These are phyloP conservation scores for Notodonta dromedarius DNA, from an alignment of 2,888 invertebrate genomes.

Conservation along the genomic window DNA sequence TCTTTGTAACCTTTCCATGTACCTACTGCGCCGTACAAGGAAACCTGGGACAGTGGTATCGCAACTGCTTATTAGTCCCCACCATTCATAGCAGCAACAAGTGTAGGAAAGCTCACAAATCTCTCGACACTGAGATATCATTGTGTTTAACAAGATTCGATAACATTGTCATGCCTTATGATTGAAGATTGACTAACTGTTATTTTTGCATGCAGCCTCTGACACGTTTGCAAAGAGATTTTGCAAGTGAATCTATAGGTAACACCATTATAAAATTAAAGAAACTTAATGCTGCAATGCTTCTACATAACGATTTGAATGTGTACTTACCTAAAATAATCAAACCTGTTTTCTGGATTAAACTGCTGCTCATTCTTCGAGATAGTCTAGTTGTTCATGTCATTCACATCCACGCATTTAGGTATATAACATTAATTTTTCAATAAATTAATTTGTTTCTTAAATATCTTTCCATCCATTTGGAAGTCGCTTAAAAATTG, in stretches of 20 bases:
- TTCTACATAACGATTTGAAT: too few relatives aligned
- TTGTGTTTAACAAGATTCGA: constrained; percentile 2
- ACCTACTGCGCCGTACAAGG: constrained; percentile 31
- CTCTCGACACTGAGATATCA: not conserved
- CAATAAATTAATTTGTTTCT: too few relatives aligned
- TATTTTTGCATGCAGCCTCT: not conserved
- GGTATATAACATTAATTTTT: too few relatives aligned
- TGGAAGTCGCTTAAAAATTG: too few relatives aligned
- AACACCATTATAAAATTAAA: too few relatives aligned
- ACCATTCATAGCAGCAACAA: constrained; percentile 10
- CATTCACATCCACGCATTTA: too few relatives aligned
- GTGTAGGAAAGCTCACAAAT: constrained; percentile 12
- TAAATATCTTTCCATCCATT: too few relatives aligned
- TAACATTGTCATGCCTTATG: constrained; percentile 2
- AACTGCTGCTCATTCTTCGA: too few relatives aligned
- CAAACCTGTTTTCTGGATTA: too few relatives aligned
- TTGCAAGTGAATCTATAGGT: not conserved
- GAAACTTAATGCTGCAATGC: too few relatives aligned
- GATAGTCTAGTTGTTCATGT: too few relatives aligned
- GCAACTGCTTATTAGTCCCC: constrained; percentile 7
- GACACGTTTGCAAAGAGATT: not conserved
- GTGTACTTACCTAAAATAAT: too few relatives aligned
- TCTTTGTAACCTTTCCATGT: constrained; percentile 32
- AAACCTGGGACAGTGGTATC: constrained; percentile 27
- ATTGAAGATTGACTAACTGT: not conserved